Conservation (phyloP, 2,113 vertebrate genomes). For the Halichoerus grypus region DNA sequence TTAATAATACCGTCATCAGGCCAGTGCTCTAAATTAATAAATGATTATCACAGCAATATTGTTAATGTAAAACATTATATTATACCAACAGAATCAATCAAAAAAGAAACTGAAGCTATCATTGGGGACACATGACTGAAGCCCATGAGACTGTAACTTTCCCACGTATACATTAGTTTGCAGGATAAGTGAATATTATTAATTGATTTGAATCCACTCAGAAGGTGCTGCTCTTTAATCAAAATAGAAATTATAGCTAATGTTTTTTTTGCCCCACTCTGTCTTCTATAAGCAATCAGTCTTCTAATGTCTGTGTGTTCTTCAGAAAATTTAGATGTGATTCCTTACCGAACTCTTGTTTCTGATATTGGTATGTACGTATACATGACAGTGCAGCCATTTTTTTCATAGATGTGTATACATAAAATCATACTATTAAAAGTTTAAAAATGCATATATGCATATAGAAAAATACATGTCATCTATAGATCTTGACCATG, state of each 20-base stretch:
- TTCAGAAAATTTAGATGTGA: slow-evolving; percentile 77
- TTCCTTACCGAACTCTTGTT: slow-evolving; percentile 61
- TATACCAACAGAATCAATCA: slow-evolving; percentile 44
- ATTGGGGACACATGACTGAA: not conserved
- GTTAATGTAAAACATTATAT: slow-evolving; percentile 29
- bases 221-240: slow-evolving; percentile 72
- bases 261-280: slow-evolving; percentile 57
- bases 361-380: slow-evolving; percentile 65
- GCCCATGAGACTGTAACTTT: not conserved
- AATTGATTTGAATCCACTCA: slow-evolving; percentile 69
- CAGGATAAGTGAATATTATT: slow-evolving; percentile 63
- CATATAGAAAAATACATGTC: not conserved
- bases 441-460: slow-evolving; percentile 41
- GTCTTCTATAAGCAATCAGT: slow-evolving; percentile 72
- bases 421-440: slow-evolving; percentile 87
- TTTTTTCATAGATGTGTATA: slow-evolving; percentile 81
- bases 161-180: slow-evolving; percentile 45
- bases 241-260: slow-evolving; percentile 75
- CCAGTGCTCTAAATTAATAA: slow-evolving; percentile 49
- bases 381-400: slow-evolving; percentile 70
- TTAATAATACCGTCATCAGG: slow-evolving; percentile 20
- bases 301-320: slow-evolving; percentile 70
- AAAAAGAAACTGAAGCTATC: not conserved
- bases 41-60: slow-evolving; percentile 7
- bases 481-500: not conserved